Percentiles rank a stretch among this genome's conserved stretches.
phyloP scores from a whole-genome alignment of 2,113 vertebrate species.

The Hemiscyllium ocellatum region DNA sequence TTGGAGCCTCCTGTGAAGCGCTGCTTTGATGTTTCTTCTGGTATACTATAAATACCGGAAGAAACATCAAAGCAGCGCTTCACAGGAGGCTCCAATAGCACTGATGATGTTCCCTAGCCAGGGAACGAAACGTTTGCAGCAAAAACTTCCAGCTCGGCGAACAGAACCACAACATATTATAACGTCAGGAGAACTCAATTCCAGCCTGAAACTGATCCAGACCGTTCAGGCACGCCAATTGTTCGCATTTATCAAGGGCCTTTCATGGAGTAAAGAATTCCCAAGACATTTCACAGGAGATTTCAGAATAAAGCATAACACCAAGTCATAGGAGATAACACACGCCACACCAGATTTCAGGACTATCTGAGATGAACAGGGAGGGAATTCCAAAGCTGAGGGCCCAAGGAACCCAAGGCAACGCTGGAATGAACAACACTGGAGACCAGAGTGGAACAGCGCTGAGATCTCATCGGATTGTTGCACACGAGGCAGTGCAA shows the following conservation, averaged over 20 bases:
- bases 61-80: too few species aligned
- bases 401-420: neutral
- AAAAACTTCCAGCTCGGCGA: too few species aligned
- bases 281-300: neutral
- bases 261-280: neutral
- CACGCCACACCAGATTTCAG: neutral
- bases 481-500: neutral
- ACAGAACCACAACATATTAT: too few species aligned
- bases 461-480: neutral
- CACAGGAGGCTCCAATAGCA: too few species aligned
- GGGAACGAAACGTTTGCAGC: too few species aligned
- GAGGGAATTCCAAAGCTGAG: neutral
- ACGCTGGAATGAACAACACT: too few species aligned
- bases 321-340: too few species aligned
- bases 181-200: neutral
- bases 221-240: neutral
- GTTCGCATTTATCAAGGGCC: neutral
- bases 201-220: neutral
- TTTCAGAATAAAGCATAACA: neutral
- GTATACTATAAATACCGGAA: too few species aligned
- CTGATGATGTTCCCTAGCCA: too few species aligned
- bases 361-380: neutral
- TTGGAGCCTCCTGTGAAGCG: too few species aligned
- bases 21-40: too few species aligned
- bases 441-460: neutral